These are phyloP conservation scores for Centropus bengalensis DNA, from an alignment of 2,113 vertebrate genomes.

Conservation along the genomic window DNA sequence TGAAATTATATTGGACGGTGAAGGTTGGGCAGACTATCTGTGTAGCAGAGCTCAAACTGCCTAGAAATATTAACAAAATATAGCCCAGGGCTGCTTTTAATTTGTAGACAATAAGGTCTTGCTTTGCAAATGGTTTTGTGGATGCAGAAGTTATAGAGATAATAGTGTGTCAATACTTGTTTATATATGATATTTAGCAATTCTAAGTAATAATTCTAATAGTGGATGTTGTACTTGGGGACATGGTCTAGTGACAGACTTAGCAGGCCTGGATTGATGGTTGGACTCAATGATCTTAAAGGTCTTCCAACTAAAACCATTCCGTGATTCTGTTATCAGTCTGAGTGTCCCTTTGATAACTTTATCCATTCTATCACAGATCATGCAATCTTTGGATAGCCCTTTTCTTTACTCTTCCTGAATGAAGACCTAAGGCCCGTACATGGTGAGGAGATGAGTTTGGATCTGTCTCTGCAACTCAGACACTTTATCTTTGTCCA, in stretches of 20 bases:
- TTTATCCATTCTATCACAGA: not conserved
- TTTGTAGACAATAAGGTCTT: not conserved
- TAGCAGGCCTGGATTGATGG: no score
- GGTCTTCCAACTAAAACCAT: no score
- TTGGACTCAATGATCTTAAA: no score
- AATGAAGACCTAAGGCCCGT: not conserved
- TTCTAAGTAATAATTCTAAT: no score
- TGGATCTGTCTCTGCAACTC: not conserved
- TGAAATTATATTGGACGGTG: not conserved
- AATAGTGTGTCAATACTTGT: not conserved
- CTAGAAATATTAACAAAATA: not conserved
- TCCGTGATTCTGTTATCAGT: not conserved
- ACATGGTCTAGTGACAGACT: no score
- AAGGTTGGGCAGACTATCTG: not conserved
- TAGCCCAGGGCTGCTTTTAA: not conserved
- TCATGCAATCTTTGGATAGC: not conserved
- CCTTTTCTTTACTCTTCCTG: not conserved
- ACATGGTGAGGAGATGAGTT: not conserved
- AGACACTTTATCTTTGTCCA: not conserved
- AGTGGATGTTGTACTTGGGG: not conserved
- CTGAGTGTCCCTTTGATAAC: not conserved
- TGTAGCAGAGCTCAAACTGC: not conserved
- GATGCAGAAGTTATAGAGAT: rapidly evolving
- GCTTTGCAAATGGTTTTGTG: not conserved
- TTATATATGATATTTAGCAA: not conserved